Base-by-base conservation (phyloP, 1,140 invertebrate genomes). In the Tetragonula clypearis region DNA sequence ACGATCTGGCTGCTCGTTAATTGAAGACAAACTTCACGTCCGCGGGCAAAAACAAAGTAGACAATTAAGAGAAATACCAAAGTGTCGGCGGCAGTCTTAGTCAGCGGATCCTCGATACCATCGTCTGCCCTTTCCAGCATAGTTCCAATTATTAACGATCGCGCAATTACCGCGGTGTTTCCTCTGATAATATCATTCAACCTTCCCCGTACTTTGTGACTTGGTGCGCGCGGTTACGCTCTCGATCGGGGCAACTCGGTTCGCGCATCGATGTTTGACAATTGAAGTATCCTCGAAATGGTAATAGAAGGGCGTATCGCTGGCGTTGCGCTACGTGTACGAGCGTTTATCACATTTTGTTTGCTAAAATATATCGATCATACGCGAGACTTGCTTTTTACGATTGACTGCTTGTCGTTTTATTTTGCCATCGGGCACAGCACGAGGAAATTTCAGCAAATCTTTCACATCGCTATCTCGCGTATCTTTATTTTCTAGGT, bases 91-190 rank as follows among this genome's bases (percentile, higher is more conserved):
- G 26, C 49, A 11, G 15, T 26, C 26, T 56, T 26, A 41, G 53
- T n/a, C 85, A n/a, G 73, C 49, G 79, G 53, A 74, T 68, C 82
- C 66, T 81, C 79, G 66, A 87, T 87, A 82, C 49, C 60, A 82
- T 49, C 60, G 73, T 69, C 49, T 62, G 62, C 60, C 41, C 68
- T 74, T 77, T 69, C 69, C 56, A 74, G 56, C 60, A 35, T 23
- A 75, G 65, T 82, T 89, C 75, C 60, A 86, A 86, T 88, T 89
- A 89, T 89, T 88, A 89, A 89, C 75, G 83, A 83, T 30, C 66
- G 84, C 72, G 87, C 76, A 86, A 89, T 89, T 89, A 86, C 76
- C 58, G 41, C 65, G 53, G 65, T 88, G 86, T 80, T 89, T 88
- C 87, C 88, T 88, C 30, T 77, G 84, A 88, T 88, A 88, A 89